phyloP scores from a whole-genome alignment of 2,113 vertebrate genomes.

The Brachyhypopomus gauderio region DNA sequence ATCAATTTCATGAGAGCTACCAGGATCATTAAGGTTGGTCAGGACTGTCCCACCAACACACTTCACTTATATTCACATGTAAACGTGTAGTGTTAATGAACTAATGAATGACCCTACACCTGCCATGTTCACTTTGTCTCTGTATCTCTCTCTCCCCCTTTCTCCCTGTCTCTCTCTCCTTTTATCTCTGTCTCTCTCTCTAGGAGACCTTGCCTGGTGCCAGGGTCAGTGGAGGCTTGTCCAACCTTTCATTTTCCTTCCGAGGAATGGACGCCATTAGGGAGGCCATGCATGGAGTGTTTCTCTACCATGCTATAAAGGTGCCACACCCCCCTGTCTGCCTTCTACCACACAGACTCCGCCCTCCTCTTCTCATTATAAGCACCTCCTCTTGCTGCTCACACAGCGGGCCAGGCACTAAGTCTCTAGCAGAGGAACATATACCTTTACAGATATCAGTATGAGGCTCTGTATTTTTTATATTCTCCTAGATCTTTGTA shows the following conservation, averaged over 20 bases:
- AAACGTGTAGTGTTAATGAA: too few species aligned
- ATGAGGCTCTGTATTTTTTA: too few species aligned
- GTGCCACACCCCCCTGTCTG: conserved; percentile 40
- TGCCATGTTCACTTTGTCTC: too few species aligned
- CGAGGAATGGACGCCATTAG: conserved; percentile 95
- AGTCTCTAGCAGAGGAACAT: too few species aligned
- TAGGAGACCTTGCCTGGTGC: conserved; percentile 87
- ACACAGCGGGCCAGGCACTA: too few species aligned
- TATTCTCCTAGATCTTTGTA: too few species aligned
- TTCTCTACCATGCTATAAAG: conserved; percentile 91
- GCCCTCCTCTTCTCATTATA: too few species aligned
- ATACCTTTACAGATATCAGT: too few species aligned
- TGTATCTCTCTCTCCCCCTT: conserved; percentile 27
- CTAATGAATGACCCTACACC: too few species aligned
- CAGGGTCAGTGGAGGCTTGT: conserved; percentile 92
- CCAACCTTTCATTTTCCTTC: conserved; percentile 97
- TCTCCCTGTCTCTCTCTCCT: background rate
- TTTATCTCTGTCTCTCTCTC: conserved; percentile 36
- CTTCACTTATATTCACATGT: too few species aligned
- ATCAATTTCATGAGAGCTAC: conserved; percentile 89
- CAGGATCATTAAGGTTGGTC: conserved; percentile 85
- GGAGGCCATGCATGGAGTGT: conserved; percentile 95
- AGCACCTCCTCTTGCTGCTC: too few species aligned
- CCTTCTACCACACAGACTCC: too few species aligned
- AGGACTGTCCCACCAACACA: background rate